Percentiles rank a stretch among this genome's conserved stretches.
phyloP scores from a whole-genome alignment of 2,888 invertebrate species.

The Cecidostiba fungosa region DNA sequence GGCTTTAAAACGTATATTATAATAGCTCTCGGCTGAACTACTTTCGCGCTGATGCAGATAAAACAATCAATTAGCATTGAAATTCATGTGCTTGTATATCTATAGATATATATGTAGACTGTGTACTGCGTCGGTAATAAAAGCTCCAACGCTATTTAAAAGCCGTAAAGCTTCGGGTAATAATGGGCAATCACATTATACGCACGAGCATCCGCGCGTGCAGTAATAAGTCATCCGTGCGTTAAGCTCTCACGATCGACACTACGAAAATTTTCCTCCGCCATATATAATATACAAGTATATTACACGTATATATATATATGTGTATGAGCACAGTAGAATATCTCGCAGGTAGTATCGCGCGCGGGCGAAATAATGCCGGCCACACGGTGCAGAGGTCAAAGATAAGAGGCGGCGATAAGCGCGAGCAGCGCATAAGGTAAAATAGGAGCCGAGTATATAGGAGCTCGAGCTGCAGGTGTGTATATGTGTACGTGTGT shows the following conservation, averaged over 20 bases:
- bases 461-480: constrained; percentile 22
- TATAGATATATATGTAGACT: background rate
- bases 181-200: background rate
- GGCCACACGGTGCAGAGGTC: constrained; percentile 56
- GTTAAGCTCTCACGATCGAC: background rate
- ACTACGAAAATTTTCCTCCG: too few relatives aligned
- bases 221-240: background rate
- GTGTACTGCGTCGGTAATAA: background rate
- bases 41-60: background rate
- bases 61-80: constrained; percentile 11
- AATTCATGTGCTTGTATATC: background rate
- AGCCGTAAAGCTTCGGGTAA: background rate
- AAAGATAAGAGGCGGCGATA: constrained; percentile 58
- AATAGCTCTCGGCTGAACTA: background rate
- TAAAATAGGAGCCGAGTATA: constrained; percentile 42
- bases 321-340: background rate
- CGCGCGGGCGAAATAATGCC: constrained; percentile 33
- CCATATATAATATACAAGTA: too few relatives aligned
- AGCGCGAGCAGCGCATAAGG: constrained; percentile 34
- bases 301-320: too few relatives aligned
- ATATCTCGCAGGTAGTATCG: background rate
- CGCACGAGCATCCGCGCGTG: background rate
- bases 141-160: background rate
- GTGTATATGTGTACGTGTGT: background rate
- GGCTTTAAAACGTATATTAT: background rate